Evolutionary conservation across 2,888 invertebrate species (phyloP), one percentile per base, ranked within the genome.

Genomic region (Villa cingulata): DNA sequence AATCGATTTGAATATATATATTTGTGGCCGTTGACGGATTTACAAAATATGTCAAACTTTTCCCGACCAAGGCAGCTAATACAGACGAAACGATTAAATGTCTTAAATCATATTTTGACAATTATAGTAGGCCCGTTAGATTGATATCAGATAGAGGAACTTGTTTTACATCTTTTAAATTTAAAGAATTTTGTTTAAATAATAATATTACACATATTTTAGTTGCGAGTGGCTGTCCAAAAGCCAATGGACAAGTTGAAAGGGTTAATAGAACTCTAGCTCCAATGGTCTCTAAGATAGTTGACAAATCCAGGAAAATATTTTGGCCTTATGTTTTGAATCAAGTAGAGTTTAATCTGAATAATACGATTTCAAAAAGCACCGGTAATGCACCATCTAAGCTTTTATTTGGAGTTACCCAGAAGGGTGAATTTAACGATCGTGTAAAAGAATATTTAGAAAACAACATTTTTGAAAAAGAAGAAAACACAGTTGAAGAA

Each of bases 361-460:
- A 46, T 15, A 46, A 46, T 41, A 57, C 53, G 1, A 38, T 56
- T 34, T 51, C 48, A 37, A 56, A 56, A 46, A 44, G 55, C 7
- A 55, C 58, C 14, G 52, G 54, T 4, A 53, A 59, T 42, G 54
- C 57, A 2, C 58, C 60, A 1, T 53, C 55, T 50, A 53, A 45
- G 37, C 39, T 58, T 19, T 45, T 61, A 23, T 59, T 56, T 42
- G 60, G 60, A 2, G 43, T 57, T 7, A 38, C 54, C 43, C 60
- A 61, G 42, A 48, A 51, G 40, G 57, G 57, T 16, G 7, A 6
- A 23, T 4, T 6, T 4, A 23, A 4, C 4, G 7, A 23, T 23
- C 23, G 5, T 23, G 4, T 23, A 23, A 7, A 23, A 6, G 23
- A 23, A 23, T 23, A 7, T 23, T 23, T 23, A 7, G 5, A 23